Evolutionary conservation across 1,140 invertebrate species (phyloP), one percentile per base, ranked within the genome.

Genomic region (Sarcophaga bullata): DNA sequence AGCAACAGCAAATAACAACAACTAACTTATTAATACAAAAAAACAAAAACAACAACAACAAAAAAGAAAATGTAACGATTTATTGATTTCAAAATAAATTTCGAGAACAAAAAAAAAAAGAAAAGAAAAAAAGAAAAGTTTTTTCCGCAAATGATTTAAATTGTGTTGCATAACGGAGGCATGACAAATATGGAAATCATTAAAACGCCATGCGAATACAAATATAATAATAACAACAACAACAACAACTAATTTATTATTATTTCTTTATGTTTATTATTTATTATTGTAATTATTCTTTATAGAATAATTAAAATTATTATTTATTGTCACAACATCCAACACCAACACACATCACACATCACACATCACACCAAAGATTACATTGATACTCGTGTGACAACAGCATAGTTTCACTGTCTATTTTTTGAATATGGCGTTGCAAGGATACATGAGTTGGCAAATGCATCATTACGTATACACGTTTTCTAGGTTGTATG

Each of bases 151-250:
- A 78, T 78, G 49, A 78, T 78, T 78, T 78, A 78, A 78, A 78
- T 78, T 78, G 75, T 78, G 75, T 50, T 52, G 75, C 47, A 49
- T 78, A 78, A 78, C 75, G 75, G 75, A 78, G 50, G 50, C 75
- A 78, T 78, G 75, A 19, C 75, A 78, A 78, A 78, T 78, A 78
- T 78, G 75, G 75, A n/a, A 49, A 78, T 50, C 75, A 78, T 50
- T 50, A 78, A 49, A 37, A 50, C 17, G 19, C 75, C 48, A 8
- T 17, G 6, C 17, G 46, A 76, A 17, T 76, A 48, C 8, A 19
- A 68, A 68, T 37, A 37, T 37, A 37, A 37, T 62, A 54, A 10
- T 5, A 25, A 25, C 6, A 8, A 25, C 62, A 25, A 25, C n/a
- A n/a, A n/a, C n/a, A n/a, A n/a, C n/a, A n/a, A 7, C 62, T 72